Evolutionary conservation across 1,140 invertebrate species (phyloP), one percentile per base, ranked within the genome.

Genomic region (Calycopis cecrops): DNA sequence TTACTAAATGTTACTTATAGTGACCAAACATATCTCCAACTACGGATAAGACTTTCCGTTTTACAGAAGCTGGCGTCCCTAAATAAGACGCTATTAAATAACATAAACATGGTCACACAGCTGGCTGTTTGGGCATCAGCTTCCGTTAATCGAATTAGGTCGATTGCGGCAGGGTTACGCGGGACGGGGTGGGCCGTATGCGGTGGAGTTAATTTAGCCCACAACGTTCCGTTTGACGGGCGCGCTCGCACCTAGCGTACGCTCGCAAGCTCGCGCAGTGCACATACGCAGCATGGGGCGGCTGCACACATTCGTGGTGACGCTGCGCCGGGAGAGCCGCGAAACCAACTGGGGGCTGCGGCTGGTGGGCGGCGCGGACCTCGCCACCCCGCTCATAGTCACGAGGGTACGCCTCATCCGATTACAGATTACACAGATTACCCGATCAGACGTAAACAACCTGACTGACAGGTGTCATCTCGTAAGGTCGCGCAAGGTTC

Each of bases 311-410:
- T 89, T 95, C 71, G 90, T 92, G 63, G 90, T 96, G 63, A 91
- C 91, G 51, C 90, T 98, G 71, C 91, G 91, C 71, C 91, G 96
- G 67, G 93, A 94, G 70, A 91, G 91, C 65, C 90, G 90, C 61
- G 90, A 90, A 65, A 92, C 92, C 65, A 93, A 94, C 65, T 98
- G 96, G 96, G 97, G 97, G 48, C 95, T 98, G 71, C 92, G 96
- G 63, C 90, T 98, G 57, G 94, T 96, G 61, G 97, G 97, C 66
- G 97, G 97, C 60, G 91, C 92, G 61, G 97, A 98, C 90, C 90
- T 97, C 67, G 92, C 93, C 67, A 93, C 94, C n/a, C 94, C 96
- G 53, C 91, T 98, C 68, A 92, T 96, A 76, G 92, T 98, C 76
- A 97, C 96, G 67, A 94, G 94, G 92, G 97, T 98, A 92, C 93